These are phyloP conservation scores for Dendrophyllia cribrosa DNA, from an alignment of 64 coral and sea anemone species.

Conservation along the genomic window DNA sequence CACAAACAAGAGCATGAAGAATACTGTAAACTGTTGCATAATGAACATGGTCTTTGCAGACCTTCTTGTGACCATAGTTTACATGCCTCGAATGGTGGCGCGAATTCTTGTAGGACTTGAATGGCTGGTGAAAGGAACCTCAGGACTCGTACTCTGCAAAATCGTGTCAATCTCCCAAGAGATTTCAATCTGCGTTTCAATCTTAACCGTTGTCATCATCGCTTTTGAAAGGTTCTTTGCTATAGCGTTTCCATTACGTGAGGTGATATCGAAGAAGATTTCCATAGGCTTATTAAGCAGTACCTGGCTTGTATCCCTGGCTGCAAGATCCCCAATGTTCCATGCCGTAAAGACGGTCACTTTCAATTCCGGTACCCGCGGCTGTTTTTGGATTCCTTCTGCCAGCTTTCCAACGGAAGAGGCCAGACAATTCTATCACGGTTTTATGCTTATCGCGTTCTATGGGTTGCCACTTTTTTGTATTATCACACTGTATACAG, in stretches of 20 bases:
- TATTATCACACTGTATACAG: constrained; percentile 2
- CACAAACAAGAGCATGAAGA: constrained; percentile 22
- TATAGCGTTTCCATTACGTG: not conserved
- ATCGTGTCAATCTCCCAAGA: constrained; percentile 9
- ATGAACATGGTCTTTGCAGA: constrained; percentile 39
- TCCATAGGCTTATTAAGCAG: not conserved
- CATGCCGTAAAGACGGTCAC: constrained; percentile 5
- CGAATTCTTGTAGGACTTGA: not conserved
- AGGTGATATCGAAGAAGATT: not conserved
- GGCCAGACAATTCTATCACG: not conserved
- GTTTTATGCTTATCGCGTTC: not conserved
- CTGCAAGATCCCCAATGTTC: constrained; percentile 10
- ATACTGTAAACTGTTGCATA: not conserved
- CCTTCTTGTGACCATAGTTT: not conserved
- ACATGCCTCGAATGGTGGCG: constrained; percentile 15
- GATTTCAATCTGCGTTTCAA: constrained; percentile 16
- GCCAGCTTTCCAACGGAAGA: not conserved
- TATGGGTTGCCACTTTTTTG: not conserved
- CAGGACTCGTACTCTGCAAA: not conserved
- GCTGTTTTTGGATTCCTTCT: not conserved
- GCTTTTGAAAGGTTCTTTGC: constrained; percentile 25
- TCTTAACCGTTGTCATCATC: constrained; percentile 6
- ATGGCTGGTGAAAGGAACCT: not conserved
- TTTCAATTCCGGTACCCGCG: not conserved
- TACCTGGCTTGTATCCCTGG: constrained; percentile 8